Evolutionary conservation across 2,888 invertebrate genomes (phyloP), one percentile per base, ranked within the genome.

Genomic region (Volucella bombylans): DNA sequence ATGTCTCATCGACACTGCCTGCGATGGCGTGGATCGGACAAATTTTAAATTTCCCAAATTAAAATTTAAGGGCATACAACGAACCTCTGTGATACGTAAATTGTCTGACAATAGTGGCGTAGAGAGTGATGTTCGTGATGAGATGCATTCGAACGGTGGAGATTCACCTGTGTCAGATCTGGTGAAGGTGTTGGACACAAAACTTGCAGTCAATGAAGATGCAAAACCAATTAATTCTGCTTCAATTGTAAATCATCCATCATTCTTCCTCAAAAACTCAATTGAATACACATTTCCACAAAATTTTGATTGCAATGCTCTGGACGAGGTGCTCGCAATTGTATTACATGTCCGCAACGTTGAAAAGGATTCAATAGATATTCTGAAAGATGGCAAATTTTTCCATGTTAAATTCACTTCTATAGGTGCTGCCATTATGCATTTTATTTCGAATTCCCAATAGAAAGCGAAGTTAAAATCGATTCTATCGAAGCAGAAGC

Each of bases 11-110:
- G 95, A 95, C 87, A 97, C 97, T 11, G 98, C 98, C 1, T 93
- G 97, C 88, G 96, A 97, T 89, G 97, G 96, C 11, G 94, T 98
- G 52, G 97, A 98, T 91, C 94, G 93, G 83, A 95, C 95, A 86
- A 98, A 97, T 91, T 91, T 96, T 2, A 95, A 95, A 88, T 96
- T 95, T 91, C 97, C 97, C 0, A 98, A 97, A 90, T 93, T 97
- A 85, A 93, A 93, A 59, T 98, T 95, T 90, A 98, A 98, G 91
- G 91, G 92, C 45, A 50, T 90, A 23, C 92, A 94, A 57, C 94
- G 94, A 62, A 94, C 97, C 12, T 94, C 96, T 85, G 95, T 98
- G 72, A 95, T 97, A 87, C 93, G 97, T 76, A 95, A 95, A 92
- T 65, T 90, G 69, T 85, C 89, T 8, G 87, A 88, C 57, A 86